phyloP scores from a whole-genome alignment of 2,113 vertebrate genomes.

The Megaptera novaeangliae region DNA sequence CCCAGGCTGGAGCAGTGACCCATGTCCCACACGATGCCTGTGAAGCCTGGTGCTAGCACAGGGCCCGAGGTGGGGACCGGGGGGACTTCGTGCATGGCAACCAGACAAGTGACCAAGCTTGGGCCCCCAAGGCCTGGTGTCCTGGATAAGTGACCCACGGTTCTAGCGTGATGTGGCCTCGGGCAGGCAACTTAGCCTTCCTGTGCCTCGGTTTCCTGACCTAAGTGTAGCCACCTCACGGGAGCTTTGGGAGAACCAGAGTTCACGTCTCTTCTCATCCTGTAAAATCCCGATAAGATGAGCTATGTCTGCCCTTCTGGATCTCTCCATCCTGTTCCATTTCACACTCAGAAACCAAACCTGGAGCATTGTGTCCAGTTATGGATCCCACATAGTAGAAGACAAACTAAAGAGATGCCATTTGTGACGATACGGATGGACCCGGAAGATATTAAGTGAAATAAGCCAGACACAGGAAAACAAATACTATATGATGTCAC shows the following conservation, averaged over 20 bases:
- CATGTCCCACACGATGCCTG: not conserved
- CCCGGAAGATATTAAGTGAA: not conserved
- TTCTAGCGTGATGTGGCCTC: not conserved
- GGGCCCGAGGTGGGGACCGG: not conserved
- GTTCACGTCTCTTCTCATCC: not conserved
- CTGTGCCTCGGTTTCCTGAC: not conserved
- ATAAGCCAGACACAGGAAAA: not conserved
- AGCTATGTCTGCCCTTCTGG: not conserved
- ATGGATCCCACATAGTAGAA: fast-evolving
- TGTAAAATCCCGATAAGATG: not conserved
- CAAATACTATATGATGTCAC: not conserved
- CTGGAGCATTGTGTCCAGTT: not conserved
- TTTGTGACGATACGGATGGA: fast-evolving
- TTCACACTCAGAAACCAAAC: not conserved
- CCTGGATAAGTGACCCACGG: fast-evolving
- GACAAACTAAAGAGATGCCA: not conserved
- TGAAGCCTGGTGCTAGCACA: not conserved
- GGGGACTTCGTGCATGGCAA: not conserved
- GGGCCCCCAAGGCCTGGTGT: not conserved
- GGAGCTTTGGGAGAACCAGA: not conserved
- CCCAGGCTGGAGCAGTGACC: not conserved
- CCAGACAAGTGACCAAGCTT: not conserved
- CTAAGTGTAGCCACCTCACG: no score
- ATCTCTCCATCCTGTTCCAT: not conserved
- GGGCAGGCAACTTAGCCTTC: not conserved